A percentile compares a stretch with the other conserved stretches of the same genome.
Conservation (phyloP, 2,113 vertebrate genomes). For the Cyprinodon variegatus region DNA sequence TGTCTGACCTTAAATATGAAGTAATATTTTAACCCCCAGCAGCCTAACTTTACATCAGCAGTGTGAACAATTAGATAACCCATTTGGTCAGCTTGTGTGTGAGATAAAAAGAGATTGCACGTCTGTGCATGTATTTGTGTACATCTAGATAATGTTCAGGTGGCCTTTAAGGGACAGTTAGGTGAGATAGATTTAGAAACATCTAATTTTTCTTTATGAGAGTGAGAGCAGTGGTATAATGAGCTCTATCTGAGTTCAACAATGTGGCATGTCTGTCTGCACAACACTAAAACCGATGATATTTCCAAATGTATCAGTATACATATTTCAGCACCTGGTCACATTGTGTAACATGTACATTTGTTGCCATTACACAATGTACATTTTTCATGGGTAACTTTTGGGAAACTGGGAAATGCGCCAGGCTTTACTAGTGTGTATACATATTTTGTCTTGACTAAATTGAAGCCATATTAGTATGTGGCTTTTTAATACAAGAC, state of each 20-base stretch:
- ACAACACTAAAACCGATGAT: slow-evolving; percentile 27
- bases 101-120: slow-evolving; percentile 19
- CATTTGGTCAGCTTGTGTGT: slow-evolving; percentile 43
- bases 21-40: slow-evolving; percentile 66
- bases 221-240: not conserved
- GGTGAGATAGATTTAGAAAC: slow-evolving; percentile 40
- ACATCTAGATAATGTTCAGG: slow-evolving; percentile 35
- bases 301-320: slow-evolving; percentile 18
- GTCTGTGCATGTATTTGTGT: slow-evolving; percentile 16
- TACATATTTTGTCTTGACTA: slow-evolving; percentile 10
- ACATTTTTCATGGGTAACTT: not conserved
- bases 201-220: slow-evolving; percentile 18
- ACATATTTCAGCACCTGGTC: slow-evolving; percentile 36
- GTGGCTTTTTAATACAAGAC: slow-evolving; percentile 11
- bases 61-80: slow-evolving; percentile 66
- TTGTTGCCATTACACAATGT: slow-evolving; percentile 29
- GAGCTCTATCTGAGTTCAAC: slow-evolving; percentile 4
- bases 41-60: slow-evolving; percentile 60
- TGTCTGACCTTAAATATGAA: slow-evolving; percentile 64
- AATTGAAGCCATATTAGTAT: slow-evolving; percentile 5
- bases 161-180: slow-evolving; percentile 22
- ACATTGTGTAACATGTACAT: slow-evolving; percentile 8
- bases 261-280: slow-evolving; percentile 12
- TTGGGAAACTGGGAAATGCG: not conserved
- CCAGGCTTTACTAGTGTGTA: not conserved